Conservation (phyloP, 2,888 invertebrate genomes). For the Phorcus lineatus region DNA sequence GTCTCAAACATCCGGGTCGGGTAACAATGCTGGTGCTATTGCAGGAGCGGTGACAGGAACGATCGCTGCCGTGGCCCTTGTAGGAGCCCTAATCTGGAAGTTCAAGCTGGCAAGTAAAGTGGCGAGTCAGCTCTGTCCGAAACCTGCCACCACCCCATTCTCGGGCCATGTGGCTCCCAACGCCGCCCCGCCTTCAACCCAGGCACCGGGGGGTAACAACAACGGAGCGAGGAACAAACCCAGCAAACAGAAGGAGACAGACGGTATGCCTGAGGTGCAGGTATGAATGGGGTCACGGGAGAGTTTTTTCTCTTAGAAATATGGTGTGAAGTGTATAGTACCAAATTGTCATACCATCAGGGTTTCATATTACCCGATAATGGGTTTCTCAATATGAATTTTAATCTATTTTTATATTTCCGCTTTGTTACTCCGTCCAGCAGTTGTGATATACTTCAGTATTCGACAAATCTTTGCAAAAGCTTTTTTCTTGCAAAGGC, state of each 20-base stretch:
- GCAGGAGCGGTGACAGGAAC: not conserved
- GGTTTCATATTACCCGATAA: too few relatives aligned
- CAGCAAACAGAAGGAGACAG: not conserved
- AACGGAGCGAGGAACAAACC: not conserved
- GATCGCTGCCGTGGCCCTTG: not conserved
- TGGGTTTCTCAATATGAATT: too few relatives aligned
- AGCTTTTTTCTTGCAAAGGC: too few relatives aligned
- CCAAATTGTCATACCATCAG: too few relatives aligned
- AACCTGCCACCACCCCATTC: not conserved
- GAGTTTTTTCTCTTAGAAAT: too few relatives aligned
- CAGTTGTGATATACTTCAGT: too few relatives aligned
- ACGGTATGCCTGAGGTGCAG: conserved; percentile 6
- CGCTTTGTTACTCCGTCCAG: too few relatives aligned
- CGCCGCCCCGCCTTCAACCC: not conserved
- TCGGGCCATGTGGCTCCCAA: not conserved
- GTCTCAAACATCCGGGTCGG: not conserved
- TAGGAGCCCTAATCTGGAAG: not conserved
- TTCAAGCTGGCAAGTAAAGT: not conserved
- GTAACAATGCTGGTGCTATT: not conserved
- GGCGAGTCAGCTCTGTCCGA: not conserved
- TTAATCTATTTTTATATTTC: too few relatives aligned
- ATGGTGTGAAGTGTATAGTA: too few relatives aligned
- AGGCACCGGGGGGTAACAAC: not conserved
- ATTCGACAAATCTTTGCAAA: too few relatives aligned
- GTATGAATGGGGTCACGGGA: not conserved